Evolutionary conservation across 2,888 invertebrate genomes (phyloP).

Genomic region (Eumacrocentrus americanus): DNA sequence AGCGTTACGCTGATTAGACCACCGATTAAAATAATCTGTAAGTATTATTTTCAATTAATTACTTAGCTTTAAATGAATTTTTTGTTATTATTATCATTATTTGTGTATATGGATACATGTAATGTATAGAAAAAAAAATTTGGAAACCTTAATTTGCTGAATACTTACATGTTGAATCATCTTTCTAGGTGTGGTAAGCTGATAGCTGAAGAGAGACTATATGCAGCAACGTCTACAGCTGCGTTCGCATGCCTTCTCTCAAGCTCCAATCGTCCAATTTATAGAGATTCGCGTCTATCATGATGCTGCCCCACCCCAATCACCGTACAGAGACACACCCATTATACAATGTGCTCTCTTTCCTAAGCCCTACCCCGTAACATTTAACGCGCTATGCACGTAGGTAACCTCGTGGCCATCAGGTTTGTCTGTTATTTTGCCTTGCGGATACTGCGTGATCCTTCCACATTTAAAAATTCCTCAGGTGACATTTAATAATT

Average conservation of each 20-base stretch:
- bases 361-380: slow-evolving; percentile 53
- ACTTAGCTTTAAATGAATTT: too few species aligned
- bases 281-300: slow-evolving; percentile 49
- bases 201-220: not conserved
- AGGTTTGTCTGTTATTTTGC: slow-evolving; percentile 16
- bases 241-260: slow-evolving; percentile 45
- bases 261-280: slow-evolving; percentile 51
- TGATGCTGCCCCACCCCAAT: slow-evolving; percentile 37
- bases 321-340: slow-evolving; percentile 49
- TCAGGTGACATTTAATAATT: too few species aligned
- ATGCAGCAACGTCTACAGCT: slow-evolving; percentile 30
- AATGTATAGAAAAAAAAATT: too few species aligned
- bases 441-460: not conserved
- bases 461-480: slow-evolving; percentile 6
- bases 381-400: slow-evolving; percentile 42
- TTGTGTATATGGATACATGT: too few species aligned
- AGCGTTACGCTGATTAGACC: slow-evolving; percentile 37
- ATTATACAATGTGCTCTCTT: slow-evolving; percentile 55
- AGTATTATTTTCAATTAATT: too few species aligned
- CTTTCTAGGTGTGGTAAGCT: not conserved
- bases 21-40: slow-evolving; percentile 44
- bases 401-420: slow-evolving; percentile 28
- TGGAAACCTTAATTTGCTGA: too few species aligned
- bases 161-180: slow-evolving; percentile 17
- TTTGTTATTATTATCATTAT: too few species aligned